phyloP scores from a whole-genome alignment of 2,888 invertebrate genomes.

The Disparrhopalites patrizii region DNA sequence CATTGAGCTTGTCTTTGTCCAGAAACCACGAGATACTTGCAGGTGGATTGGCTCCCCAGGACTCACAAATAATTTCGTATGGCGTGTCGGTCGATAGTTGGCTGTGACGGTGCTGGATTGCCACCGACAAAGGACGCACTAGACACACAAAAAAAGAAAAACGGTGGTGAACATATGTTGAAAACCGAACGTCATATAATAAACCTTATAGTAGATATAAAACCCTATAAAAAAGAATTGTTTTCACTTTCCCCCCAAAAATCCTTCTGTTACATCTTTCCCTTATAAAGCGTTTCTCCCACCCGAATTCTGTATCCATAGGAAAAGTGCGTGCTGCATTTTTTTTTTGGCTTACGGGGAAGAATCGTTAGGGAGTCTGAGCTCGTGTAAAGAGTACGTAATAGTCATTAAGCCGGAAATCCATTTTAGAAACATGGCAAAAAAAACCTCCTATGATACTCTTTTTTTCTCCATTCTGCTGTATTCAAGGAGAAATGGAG shows the following conservation, averaged over 20 bases:
- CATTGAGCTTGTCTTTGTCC: constrained; percentile 42
- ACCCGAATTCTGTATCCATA: too few species aligned
- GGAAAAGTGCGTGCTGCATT: too few species aligned
- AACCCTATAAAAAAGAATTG: too few species aligned
- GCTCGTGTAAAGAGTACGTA: constrained; percentile 20
- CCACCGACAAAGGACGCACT: constrained; percentile 49
- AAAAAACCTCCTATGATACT: too few species aligned
- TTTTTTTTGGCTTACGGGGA: neutral
- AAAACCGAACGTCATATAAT: too few species aligned
- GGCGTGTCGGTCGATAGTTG: constrained; percentile 46
- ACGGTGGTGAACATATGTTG: too few species aligned
- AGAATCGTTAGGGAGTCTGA: constrained; percentile 8
- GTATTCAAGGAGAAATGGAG: neutral
- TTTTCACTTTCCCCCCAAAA: too few species aligned
- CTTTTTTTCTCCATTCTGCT: too few species aligned
- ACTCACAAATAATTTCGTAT: constrained; percentile 48
- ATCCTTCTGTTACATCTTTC: too few species aligned
- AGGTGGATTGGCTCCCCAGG: constrained; percentile 48
- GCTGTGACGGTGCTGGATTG: constrained; percentile 44
- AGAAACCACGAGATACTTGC: constrained; percentile 46
- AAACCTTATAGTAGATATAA: too few species aligned
- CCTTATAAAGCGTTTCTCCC: too few species aligned
- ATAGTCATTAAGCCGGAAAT: constrained; percentile 29
- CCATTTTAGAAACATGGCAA: constrained; percentile 21
- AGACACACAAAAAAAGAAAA: constrained; percentile 27